Evolutionary conservation across 2,113 vertebrate genomes (phyloP), one percentile per base, ranked within the genome.

Genomic region (Dissostichus mawsoni): DNA sequence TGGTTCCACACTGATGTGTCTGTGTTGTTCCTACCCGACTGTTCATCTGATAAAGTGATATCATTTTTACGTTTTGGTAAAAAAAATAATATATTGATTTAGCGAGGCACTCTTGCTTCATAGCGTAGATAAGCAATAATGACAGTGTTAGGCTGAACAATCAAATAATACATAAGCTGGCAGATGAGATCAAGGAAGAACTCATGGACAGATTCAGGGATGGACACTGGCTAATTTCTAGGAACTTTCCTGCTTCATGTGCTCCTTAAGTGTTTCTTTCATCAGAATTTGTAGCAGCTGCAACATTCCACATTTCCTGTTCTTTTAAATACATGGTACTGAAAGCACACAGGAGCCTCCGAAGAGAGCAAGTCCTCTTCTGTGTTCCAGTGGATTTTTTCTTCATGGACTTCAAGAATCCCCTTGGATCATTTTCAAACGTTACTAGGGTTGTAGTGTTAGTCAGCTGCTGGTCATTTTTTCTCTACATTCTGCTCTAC

Each of bases 111-210:
- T 85, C 33, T 76, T 82, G 87, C 91, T 92, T 92, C 90, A 91
- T 93, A 92, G 93, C 93, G 92, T 94, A 94, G 90, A 89, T 72
- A 77, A 94, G 93, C 93, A 94, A 94, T 94, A 94, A 94, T 82
- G 85, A 85, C 69, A 33, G 80, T 75, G 18, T 75, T 89, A 81
- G 88, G 79, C 76, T 78, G 62, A 84, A 81, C 16, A 69, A 73
- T n/a, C 50, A 55, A 78, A 66, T 52, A 75, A 75, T 25, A 73
- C 76, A 33, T 58, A 68, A 76, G 71, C 6, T 50, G 58, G 20
- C 71, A 29, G 29, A 4, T 29, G 29, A 29, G 29, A 4, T 29
- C 29, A 14, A 63, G 56, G 50, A 67, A 55, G 16, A 23, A 68
- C 52, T 53, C 12, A 69, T 33, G 53, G 63, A 62, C 41, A 33